Percentiles rank a stretch among this genome's conserved stretches.
These are phyloP conservation scores for Neomicropteryx cornuta DNA, from an alignment of 1,140 invertebrate genomes.

Conservation along the genomic window DNA sequence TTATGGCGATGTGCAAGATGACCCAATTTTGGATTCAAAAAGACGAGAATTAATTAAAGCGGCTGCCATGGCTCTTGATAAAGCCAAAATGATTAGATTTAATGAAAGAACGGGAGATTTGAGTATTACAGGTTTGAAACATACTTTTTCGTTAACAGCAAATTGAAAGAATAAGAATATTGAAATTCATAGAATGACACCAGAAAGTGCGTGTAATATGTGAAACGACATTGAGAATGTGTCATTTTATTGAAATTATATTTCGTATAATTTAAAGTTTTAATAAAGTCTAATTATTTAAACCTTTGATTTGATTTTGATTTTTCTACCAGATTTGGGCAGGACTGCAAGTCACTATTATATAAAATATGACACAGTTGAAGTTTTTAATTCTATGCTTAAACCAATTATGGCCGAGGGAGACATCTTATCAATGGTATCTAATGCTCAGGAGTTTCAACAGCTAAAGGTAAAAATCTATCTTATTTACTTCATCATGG, in stretches of 20 bases:
- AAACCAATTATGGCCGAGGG: constrained; percentile 74
- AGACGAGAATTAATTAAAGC: constrained; percentile 63
- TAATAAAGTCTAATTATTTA: constrained; percentile 18
- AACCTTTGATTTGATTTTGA: constrained; percentile 9
- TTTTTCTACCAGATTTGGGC: constrained; percentile 62
- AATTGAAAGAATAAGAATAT: too few relatives aligned
- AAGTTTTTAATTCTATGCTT: constrained; percentile 76
- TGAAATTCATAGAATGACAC: too few relatives aligned
- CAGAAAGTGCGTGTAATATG: too few relatives aligned
- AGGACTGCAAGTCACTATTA: constrained; percentile 96
- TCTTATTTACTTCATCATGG: neutral
- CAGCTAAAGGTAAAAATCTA: constrained; percentile 72
- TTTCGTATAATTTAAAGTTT: too few relatives aligned
- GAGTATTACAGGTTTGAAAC: constrained; percentile 64
- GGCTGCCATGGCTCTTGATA: constrained; percentile 79
- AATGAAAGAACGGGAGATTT: constrained; percentile 75
- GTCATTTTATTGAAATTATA: too few relatives aligned
- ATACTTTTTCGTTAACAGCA: too few relatives aligned
- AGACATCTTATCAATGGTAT: constrained; percentile 81
- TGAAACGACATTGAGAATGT: too few relatives aligned
- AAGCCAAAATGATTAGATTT: constrained; percentile 90
- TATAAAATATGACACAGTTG: constrained; percentile 93
- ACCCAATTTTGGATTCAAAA: constrained; percentile 62
- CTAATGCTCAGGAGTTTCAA: constrained; percentile 87
- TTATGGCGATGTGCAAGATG: constrained; percentile 58